These are phyloP conservation scores for Rhopalosiphum nymphaeae DNA, from an alignment of 2,888 invertebrate genomes.

Conservation along the genomic window DNA sequence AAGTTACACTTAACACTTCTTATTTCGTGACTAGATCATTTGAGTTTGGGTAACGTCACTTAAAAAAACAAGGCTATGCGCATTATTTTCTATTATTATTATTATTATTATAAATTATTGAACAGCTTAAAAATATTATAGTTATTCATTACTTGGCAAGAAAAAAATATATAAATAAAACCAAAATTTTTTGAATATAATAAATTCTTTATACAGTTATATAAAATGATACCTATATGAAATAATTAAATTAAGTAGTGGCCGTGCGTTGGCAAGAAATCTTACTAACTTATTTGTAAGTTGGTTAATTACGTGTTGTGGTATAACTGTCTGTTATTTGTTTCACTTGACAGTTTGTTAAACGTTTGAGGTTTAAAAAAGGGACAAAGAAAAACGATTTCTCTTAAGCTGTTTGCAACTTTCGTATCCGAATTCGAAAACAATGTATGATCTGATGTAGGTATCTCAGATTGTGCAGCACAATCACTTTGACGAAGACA, in stretches of 20 bases:
- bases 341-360: slow-evolving; percentile 7
- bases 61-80: too few species aligned
- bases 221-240: not conserved
- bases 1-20: too few species aligned
- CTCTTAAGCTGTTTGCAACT: not conserved
- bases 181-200: not conserved
- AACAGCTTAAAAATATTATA: not conserved
- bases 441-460: not conserved
- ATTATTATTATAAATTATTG: not conserved
- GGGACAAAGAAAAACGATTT: slow-evolving; percentile 5
- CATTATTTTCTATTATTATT: not conserved
- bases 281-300: not conserved
- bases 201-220: not conserved
- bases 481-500: not conserved
- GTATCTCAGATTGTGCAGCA: not conserved
- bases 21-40: not conserved
- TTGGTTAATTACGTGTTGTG: not conserved
- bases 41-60: not conserved
- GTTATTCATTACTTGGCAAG: not conserved
- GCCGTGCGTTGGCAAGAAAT: not conserved
- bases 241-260: not conserved
- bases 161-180: not conserved
- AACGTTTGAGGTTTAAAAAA: slow-evolving; percentile 1
- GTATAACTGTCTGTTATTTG: not conserved
- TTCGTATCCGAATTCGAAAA: not conserved